phyloP scores from a whole-genome alignment of 2,113 vertebrate genomes.

The Tupaia tana region DNA sequence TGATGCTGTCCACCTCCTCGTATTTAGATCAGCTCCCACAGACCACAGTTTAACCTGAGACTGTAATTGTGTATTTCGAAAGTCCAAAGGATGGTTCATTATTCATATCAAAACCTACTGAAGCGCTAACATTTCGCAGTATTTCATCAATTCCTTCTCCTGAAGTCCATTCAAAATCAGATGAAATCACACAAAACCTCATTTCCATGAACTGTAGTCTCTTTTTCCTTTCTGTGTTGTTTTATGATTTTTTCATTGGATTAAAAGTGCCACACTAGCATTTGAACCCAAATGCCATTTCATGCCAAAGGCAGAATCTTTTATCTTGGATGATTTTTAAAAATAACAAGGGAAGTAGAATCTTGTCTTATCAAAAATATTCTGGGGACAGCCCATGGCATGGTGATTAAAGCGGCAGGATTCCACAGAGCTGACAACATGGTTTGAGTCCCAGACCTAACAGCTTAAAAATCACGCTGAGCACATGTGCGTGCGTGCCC shows the following conservation, averaged over 20 bases:
- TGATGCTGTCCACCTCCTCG: too few relatives aligned
- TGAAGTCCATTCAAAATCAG: neutral
- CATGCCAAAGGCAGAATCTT: neutral
- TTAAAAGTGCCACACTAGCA: conserved; percentile 3
- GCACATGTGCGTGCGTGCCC: too few relatives aligned
- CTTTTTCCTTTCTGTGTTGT: neutral
- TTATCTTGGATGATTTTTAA: neutral
- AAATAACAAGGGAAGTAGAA: neutral
- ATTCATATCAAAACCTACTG: neutral
- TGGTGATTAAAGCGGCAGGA: too few relatives aligned
- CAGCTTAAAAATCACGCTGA: too few relatives aligned
- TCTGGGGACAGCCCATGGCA: too few relatives aligned
- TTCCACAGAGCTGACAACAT: too few relatives aligned
- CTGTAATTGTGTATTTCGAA: neutral
- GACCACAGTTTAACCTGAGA: neutral
- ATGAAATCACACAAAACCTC: conserved; percentile 4
- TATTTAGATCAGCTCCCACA: neutral
- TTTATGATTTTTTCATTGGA: conserved; percentile 47
- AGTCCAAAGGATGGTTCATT: neutral
- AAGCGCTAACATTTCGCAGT: neutral
- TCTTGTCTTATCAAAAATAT: neutral
- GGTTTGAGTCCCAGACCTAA: too few relatives aligned
- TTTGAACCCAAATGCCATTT: neutral
- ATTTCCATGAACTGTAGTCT: neutral
- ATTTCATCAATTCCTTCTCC: neutral